A percentile compares a stretch with the other conserved stretches of the same genome.
phyloP scores from a whole-genome alignment of 2,113 vertebrate species.

The Takifugu flavidus region DNA sequence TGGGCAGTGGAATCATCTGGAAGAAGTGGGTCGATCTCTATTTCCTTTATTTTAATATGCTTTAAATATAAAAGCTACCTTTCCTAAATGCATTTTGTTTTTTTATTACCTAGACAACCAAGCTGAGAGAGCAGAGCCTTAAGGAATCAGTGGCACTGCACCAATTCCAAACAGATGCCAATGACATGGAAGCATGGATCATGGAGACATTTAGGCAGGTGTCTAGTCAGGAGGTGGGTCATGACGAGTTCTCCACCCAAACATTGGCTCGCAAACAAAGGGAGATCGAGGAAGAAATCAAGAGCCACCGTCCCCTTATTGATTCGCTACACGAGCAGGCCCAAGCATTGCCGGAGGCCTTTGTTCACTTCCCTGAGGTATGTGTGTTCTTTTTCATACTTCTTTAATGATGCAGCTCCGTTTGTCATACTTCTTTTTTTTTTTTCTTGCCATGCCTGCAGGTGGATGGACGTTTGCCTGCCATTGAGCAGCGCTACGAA shows the following conservation, averaged over 20 bases:
- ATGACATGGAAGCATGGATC: constrained; percentile 87
- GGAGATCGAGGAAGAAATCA: constrained; percentile 88
- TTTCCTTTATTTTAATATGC: not conserved
- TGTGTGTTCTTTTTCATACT: constrained; percentile 18
- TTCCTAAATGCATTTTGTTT: not conserved
- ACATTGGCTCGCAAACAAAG: constrained; percentile 87
- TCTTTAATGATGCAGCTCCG: constrained; percentile 7
- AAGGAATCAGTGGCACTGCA: constrained; percentile 82
- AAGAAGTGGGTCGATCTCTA: constrained; percentile 64
- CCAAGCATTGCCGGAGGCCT: constrained; percentile 63
- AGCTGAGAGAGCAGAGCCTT: constrained; percentile 76
- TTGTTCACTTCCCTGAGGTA: constrained; percentile 66
- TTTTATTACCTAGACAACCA: constrained; percentile 65
- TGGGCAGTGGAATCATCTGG: constrained; percentile 82
- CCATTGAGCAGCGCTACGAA: constrained; percentile 80
- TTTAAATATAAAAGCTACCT: not conserved
- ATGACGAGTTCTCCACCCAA: constrained; percentile 89
- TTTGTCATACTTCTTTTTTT: constrained; percentile 5
- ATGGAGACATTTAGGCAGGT: constrained; percentile 83
- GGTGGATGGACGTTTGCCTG: constrained; percentile 79
- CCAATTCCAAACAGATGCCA: constrained; percentile 89
- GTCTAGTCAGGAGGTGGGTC: constrained; percentile 87
- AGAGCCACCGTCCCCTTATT: constrained; percentile 81
- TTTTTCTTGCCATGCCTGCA: constrained; percentile 14
- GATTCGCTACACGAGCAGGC: constrained; percentile 84